phyloP scores from a whole-genome alignment of 2,888 invertebrate species.

The Papilio elwesi region DNA sequence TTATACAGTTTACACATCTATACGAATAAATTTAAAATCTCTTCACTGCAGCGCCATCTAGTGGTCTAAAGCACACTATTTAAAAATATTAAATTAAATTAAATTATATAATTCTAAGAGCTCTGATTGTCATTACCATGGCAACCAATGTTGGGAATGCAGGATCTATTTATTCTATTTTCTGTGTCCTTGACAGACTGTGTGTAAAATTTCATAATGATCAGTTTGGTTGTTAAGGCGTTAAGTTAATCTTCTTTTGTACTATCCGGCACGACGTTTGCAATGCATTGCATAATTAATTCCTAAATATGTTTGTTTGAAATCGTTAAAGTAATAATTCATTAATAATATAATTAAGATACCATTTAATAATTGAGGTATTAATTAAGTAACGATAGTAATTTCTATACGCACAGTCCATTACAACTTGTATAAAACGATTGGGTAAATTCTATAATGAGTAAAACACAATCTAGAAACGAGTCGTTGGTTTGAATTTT shows the following conservation, averaged over 20 bases:
- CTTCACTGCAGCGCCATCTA: not conserved
- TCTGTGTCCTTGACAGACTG: too few relatives aligned
- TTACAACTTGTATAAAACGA: slow-evolving; percentile 22
- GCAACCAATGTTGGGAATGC: too few relatives aligned
- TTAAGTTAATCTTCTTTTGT: not conserved
- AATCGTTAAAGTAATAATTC: not conserved
- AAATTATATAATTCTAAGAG: too few relatives aligned
- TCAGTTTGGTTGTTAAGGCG: too few relatives aligned
- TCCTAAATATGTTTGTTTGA: not conserved
- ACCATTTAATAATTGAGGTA: not conserved
- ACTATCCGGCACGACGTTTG: not conserved
- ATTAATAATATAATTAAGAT: not conserved
- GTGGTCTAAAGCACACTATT: not conserved
- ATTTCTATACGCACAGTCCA: not conserved
- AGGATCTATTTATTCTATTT: too few relatives aligned
- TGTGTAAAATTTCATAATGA: too few relatives aligned
- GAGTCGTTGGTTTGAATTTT: not conserved
- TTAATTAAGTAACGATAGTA: slow-evolving; percentile 12
- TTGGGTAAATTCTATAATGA: not conserved
- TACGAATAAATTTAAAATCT: slow-evolving; percentile 18
- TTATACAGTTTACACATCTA: slow-evolving; percentile 46
- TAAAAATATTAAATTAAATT: too few relatives aligned
- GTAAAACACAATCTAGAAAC: not conserved
- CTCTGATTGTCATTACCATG: too few relatives aligned
- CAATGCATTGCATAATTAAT: not conserved